A percentile compares a stretch with the other conserved stretches of the same genome.
These are phyloP conservation scores for Sinonovacula constricta DNA, from an alignment of 1,140 invertebrate species.

Conservation along the genomic window DNA sequence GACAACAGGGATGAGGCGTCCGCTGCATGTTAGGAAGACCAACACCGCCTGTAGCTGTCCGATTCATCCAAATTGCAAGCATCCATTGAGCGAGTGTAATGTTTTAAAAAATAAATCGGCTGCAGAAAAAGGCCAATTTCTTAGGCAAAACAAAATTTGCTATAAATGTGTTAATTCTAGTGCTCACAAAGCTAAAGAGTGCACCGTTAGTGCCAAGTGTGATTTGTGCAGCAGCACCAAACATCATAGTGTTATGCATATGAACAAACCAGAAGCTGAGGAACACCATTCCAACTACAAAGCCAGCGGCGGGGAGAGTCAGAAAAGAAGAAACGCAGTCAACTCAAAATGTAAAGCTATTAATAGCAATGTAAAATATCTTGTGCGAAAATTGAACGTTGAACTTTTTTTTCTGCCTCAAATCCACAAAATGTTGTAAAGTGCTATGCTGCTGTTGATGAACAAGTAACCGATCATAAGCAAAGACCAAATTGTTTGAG, in stretches of 20 bases:
- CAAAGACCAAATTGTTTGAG: slow-evolving; percentile 34
- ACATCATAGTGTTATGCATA: background rate
- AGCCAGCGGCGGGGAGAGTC: slow-evolving; percentile 24
- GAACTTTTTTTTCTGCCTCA: slow-evolving; percentile 4
- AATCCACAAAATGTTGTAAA: slow-evolving; percentile 19
- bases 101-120: slow-evolving; percentile 5
- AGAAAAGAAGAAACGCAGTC: background rate
- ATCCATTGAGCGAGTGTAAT: slow-evolving; percentile 12
- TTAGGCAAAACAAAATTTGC: slow-evolving; percentile 50
- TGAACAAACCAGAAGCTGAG: background rate
- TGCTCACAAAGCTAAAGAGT: slow-evolving; percentile 23
- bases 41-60: background rate
- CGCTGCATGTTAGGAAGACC: slow-evolving; percentile 7
- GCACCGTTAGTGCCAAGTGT: background rate
- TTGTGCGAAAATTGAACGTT: slow-evolving; percentile 40
- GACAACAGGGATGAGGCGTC: background rate
- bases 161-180: slow-evolving; percentile 40
- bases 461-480: slow-evolving; percentile 55
- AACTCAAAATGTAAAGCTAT: slow-evolving; percentile 17
- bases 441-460: slow-evolving; percentile 56
- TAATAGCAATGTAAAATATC: slow-evolving; percentile 26
- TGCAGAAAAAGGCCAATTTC: slow-evolving; percentile 23
- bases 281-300: background rate
- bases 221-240: background rate
- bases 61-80: slow-evolving; percentile 6